Evolutionary conservation across 2,113 vertebrate species (phyloP), one percentile per base, ranked within the genome.

Genomic region (Paracyprichromis sp.): DNA sequence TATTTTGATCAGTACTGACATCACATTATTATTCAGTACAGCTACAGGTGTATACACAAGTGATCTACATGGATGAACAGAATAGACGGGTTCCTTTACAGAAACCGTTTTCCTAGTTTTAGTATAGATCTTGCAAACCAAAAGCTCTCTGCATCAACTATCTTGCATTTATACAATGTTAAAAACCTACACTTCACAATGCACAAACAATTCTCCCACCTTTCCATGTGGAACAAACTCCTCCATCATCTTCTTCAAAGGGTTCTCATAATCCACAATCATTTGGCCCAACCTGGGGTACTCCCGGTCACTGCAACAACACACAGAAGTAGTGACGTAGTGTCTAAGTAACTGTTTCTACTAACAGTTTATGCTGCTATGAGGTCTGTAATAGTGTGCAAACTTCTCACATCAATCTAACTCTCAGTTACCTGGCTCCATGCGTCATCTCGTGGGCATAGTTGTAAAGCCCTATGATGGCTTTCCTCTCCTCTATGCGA

Each of bases 391-490:
- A 10, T 76, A 16, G 9, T 76, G 16, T 11, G 43, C 3, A 76
- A 76, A 47, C 40, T 2, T 78, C 43, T 31, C 43, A 29, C 71
- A 8, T n/a, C 43, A 12, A n/a, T 31, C 16, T 8, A 78, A 50
- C 43, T 50, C 69, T 29, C 26, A 26, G 7, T 88, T 96, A 99
- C 99, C 99, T 99, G 88, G 98, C 97, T 88, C 98, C 98, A 9
- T 99, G 99, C 3, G 98, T 98, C 99, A 99, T 99, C 96, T 99
- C 98, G 83, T 99, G 99, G 29, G 99, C 98, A 59, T 99, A 99
- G 96, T 99, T 99, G 95, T 99, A 99, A 50, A 99, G 95, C 36
- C 99, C 98, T 79, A 99, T 99, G 94, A 99, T 99, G 80, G 99
- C 98, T 91, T 99, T 99, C 84, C 98, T 97, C 95, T 99, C 99